Evolutionary conservation across 2,113 vertebrate species (phyloP).

Genomic region (Atrichornis clamosus): DNA sequence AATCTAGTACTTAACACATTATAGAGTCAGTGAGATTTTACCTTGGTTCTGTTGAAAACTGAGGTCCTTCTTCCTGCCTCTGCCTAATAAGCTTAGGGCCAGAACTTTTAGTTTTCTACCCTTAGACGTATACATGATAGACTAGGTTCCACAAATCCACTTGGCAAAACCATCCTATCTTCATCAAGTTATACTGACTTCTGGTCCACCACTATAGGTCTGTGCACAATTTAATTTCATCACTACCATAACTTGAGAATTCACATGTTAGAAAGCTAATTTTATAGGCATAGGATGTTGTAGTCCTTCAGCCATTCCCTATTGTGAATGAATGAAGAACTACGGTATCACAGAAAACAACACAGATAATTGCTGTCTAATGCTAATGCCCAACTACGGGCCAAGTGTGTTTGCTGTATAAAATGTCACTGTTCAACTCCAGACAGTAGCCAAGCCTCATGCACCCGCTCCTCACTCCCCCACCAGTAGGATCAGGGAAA

Average conservation of each 20-base stretch:
- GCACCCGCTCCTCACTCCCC: not conserved
- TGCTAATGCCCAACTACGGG: not conserved
- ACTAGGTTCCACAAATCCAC: not conserved
- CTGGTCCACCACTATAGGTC: not conserved
- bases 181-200: not conserved
- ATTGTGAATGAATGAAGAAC: not conserved
- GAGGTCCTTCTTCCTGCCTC: not conserved
- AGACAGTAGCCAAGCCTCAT: not conserved
- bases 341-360: not conserved
- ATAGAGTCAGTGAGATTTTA: slow-evolving; percentile 33
- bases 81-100: not conserved
- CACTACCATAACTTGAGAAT: not conserved
- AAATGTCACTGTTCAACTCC: not conserved
- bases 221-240: not conserved
- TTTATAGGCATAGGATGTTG: not conserved
- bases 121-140: not conserved
- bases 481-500: not conserved
- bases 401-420: not conserved
- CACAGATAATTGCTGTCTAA: not conserved
- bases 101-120: slow-evolving; percentile 19
- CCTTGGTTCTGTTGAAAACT: slow-evolving; percentile 35
- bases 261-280: not conserved
- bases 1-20: slow-evolving; percentile 3
- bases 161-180: not conserved
- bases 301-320: not conserved